A percentile compares a stretch with the other conserved stretches of the same genome.
These are phyloP conservation scores for Oplegnathus fasciatus DNA, from an alignment of 2,113 vertebrate species.

Conservation along the genomic window DNA sequence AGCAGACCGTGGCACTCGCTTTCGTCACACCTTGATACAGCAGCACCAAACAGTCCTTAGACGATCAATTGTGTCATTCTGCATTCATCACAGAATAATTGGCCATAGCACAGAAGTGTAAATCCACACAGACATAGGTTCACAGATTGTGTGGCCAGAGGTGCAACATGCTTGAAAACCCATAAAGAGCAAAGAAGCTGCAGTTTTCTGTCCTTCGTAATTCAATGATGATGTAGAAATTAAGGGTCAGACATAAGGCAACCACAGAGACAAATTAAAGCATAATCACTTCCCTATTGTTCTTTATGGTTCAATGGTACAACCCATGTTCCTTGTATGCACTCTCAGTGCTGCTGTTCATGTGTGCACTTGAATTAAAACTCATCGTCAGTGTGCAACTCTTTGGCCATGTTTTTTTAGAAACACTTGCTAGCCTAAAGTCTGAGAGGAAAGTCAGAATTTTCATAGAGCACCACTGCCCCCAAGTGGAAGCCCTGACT, in stretches of 20 bases:
- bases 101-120: background rate
- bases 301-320: background rate
- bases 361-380: background rate
- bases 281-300: background rate
- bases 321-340: background rate
- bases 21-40: conserved; percentile 88
- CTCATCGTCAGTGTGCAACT: background rate
- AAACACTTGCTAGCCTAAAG: background rate
- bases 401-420: background rate
- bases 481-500: conserved; percentile 29
- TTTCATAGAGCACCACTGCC: conserved; percentile 39
- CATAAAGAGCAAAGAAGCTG: background rate
- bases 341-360: background rate
- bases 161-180: background rate
- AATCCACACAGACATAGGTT: background rate
- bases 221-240: background rate
- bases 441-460: background rate
- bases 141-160: background rate
- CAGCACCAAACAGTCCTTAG: conserved; percentile 15
- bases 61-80: background rate
- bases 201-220: background rate
- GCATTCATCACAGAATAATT: background rate
- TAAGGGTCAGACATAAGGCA: background rate
- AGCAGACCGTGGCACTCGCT: conserved; percentile 90
- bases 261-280: background rate